phyloP scores from a whole-genome alignment of 1,140 invertebrate species.

The Galendromus occidentalis region DNA sequence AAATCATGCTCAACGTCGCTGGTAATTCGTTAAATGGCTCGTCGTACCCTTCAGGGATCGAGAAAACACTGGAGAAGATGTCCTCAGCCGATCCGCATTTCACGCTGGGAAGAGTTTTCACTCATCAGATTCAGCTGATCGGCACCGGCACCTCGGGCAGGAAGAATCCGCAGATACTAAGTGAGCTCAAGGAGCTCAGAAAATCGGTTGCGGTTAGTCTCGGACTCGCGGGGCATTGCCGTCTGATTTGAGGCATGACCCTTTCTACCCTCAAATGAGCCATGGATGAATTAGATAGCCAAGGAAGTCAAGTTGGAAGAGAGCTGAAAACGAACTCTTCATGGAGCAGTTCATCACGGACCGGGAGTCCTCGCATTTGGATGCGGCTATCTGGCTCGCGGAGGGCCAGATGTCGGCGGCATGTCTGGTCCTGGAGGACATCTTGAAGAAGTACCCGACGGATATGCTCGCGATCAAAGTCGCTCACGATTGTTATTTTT shows the following conservation, averaged over 20 bases:
- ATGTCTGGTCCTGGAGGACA: slow-evolving; percentile 31
- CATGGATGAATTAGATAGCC: slow-evolving; percentile 16
- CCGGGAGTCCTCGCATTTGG: slow-evolving; percentile 27
- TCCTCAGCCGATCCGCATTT: slow-evolving; percentile 32
- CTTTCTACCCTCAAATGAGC: too few relatives aligned
- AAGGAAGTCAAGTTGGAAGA: slow-evolving; percentile 19
- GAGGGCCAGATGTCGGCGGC: slow-evolving; percentile 23
- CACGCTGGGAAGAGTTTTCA: slow-evolving; percentile 24
- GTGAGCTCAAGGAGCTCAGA: neutral
- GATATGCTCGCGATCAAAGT: slow-evolving; percentile 38
- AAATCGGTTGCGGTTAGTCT: neutral
- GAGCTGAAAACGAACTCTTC: slow-evolving; percentile 30
- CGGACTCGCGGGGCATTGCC: too few relatives aligned
- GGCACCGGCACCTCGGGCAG: neutral
- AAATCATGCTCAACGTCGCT: too few relatives aligned
- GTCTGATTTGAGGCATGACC: too few relatives aligned
- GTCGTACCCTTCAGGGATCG: too few relatives aligned
- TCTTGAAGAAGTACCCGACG: slow-evolving; percentile 31
- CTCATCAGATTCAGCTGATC: slow-evolving; percentile 9
- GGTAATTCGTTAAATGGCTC: too few relatives aligned
- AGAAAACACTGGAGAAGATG: slow-evolving; percentile 28
- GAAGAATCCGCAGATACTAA: neutral
- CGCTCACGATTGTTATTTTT: slow-evolving; percentile 37
- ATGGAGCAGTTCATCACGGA: slow-evolving; percentile 30
- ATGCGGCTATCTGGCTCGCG: slow-evolving; percentile 21